A percentile compares a stretch with the other conserved stretches of the same genome.
phyloP scores from a whole-genome alignment of 2,888 invertebrate genomes.

The Nomada lathburiana region DNA sequence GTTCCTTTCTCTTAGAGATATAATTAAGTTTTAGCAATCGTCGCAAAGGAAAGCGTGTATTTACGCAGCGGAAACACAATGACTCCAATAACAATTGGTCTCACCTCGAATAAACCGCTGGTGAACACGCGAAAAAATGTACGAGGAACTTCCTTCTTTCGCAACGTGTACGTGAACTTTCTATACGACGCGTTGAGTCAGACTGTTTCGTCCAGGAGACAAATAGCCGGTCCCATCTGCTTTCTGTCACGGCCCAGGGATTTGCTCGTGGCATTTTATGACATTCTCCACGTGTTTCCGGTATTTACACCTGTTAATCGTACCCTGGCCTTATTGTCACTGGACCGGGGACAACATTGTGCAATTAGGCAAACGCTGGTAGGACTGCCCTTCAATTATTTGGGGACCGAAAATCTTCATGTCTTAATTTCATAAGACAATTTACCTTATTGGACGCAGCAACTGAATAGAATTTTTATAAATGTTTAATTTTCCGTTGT shows the following conservation, averaged over 20 bases:
- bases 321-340: background rate
- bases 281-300: conserved; percentile 55
- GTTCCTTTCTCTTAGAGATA: background rate
- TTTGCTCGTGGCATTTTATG: conserved; percentile 62
- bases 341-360: background rate
- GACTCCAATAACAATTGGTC: background rate
- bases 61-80: background rate
- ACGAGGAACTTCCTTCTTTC: background rate
- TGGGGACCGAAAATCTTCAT: background rate
- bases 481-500: no score
- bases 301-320: conserved; percentile 38
- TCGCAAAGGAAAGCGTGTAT: background rate
- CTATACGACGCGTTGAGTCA: background rate
- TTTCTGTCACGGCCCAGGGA: conserved; percentile 57
- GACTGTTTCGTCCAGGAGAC: conserved; percentile 40
- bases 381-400: background rate
- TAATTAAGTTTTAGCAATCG: background rate
- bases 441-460: background rate
- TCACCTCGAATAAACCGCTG: conserved; percentile 5
- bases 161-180: conserved; percentile 1
- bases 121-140: background rate
- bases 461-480: background rate
- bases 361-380: no score
- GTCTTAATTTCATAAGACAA: background rate
- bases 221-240: conserved; percentile 26